phyloP scores from a whole-genome alignment of 2,113 vertebrate genomes.

The Strigops habroptila region DNA sequence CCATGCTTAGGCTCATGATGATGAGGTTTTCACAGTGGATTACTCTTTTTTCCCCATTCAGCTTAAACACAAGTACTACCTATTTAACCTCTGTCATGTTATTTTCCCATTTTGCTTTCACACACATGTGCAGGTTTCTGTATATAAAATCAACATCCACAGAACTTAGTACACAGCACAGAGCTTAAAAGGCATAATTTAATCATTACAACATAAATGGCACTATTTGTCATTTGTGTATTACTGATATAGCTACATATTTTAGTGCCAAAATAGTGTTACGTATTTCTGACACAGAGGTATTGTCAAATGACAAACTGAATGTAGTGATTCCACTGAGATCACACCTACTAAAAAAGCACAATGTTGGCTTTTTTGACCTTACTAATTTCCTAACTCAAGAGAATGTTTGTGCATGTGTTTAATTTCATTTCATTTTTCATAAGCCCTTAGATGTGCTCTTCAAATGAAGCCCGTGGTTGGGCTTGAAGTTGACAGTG shows the following conservation, averaged over 20 bases:
- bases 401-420: not conserved
- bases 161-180: not conserved
- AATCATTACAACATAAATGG: not conserved
- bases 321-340: not conserved
- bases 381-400: not conserved
- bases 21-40: not conserved
- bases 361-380: rapidly evolving
- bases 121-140: not conserved
- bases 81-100: not conserved
- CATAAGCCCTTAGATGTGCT: not conserved
- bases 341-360: not conserved
- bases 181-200: not conserved
- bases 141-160: not conserved
- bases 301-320: not conserved
- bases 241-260: not conserved
- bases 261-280: not conserved
- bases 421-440: not conserved
- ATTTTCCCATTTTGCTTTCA: not conserved
- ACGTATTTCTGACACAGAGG: not conserved
- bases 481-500: not conserved
- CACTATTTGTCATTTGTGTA: not conserved
- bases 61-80: not conserved
- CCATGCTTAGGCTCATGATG: not conserved
- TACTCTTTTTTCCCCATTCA: not conserved
- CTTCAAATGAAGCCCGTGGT: not conserved